Percentiles rank a stretch among this genome's conserved stretches.
phyloP scores from a whole-genome alignment of 2,888 invertebrate species.

The Pediacus dermestoides region DNA sequence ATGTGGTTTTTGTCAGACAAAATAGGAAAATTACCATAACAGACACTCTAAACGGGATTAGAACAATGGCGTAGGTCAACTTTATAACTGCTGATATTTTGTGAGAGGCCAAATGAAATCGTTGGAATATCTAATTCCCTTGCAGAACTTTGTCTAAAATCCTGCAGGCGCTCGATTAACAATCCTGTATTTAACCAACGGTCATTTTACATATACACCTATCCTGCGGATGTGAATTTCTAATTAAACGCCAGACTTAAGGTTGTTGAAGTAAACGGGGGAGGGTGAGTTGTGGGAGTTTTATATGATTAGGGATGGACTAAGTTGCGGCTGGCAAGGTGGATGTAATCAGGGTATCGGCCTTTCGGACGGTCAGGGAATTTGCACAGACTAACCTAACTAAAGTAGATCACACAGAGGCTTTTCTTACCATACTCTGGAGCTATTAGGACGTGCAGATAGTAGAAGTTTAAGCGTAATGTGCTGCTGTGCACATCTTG shows the following conservation, averaged over 20 bases:
- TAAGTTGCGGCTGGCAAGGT: conserved; percentile 24
- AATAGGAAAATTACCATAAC: too few species aligned
- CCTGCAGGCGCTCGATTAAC: conserved; percentile 1
- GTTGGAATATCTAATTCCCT: conserved; percentile 1
- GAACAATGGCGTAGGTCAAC: neutral
- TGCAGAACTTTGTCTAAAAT: neutral
- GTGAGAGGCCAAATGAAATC: neutral
- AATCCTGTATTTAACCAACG: conserved; percentile 2
- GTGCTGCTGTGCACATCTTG: too few species aligned
- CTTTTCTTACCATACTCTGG: too few species aligned
- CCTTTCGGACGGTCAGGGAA: conserved; percentile 20
- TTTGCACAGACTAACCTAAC: conserved; percentile 11
- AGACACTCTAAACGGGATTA: too few species aligned
- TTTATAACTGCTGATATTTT: neutral
- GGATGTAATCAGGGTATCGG: conserved; percentile 24
- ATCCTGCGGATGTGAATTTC: neutral
- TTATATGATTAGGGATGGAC: conserved; percentile 23
- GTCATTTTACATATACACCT: neutral
- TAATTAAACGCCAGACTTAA: conserved; percentile 3
- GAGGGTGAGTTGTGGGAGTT: conserved; percentile 6
- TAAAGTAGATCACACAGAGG: neutral
- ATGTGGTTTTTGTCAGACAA: too few species aligned
- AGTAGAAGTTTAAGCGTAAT: too few species aligned
- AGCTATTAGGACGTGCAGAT: too few species aligned
- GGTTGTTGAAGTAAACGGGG: neutral